Evolutionary conservation across 2,888 invertebrate species (phyloP).

Genomic region (Parochlus steinenii): DNA sequence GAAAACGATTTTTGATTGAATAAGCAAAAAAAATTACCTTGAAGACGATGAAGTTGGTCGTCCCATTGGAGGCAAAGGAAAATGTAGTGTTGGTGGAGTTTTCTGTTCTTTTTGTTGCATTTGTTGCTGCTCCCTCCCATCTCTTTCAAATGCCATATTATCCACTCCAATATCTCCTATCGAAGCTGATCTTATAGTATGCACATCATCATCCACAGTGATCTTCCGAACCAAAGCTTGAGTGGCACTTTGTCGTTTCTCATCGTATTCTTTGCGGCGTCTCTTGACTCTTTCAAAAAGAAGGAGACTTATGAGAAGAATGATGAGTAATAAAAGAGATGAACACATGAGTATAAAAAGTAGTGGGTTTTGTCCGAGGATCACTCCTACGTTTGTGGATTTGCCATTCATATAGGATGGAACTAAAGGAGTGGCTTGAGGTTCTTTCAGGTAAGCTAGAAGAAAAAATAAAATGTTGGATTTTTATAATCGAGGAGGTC

Average conservation of each 20-base stretch:
- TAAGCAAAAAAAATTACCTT: slow-evolving; percentile 7
- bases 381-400: slow-evolving; percentile 21
- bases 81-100: slow-evolving; percentile 15
- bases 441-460: slow-evolving; percentile 28
- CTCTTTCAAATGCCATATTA: slow-evolving; percentile 25
- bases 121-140: neutral
- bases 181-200: slow-evolving; percentile 16
- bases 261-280: slow-evolving; percentile 19
- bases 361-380: slow-evolving; percentile 25
- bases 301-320: slow-evolving; percentile 24
- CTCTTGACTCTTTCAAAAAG: slow-evolving; percentile 24
- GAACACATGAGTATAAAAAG: slow-evolving; percentile 24
- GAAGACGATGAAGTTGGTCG: slow-evolving; percentile 17
- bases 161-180: slow-evolving; percentile 20
- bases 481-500: neutral
- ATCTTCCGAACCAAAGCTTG: slow-evolving; percentile 9
- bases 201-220: slow-evolving; percentile 20
- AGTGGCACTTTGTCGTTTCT: slow-evolving; percentile 20
- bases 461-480: slow-evolving; percentile 4
- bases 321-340: slow-evolving; percentile 23
- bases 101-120: slow-evolving; percentile 1
- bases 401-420: slow-evolving; percentile 23
- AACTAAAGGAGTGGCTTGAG: slow-evolving; percentile 28
- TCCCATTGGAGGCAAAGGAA: slow-evolving; percentile 17
- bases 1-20: neutral